These are phyloP conservation scores for Camponotus floridanus DNA, from an alignment of 1,140 invertebrate species.

Conservation along the genomic window DNA sequence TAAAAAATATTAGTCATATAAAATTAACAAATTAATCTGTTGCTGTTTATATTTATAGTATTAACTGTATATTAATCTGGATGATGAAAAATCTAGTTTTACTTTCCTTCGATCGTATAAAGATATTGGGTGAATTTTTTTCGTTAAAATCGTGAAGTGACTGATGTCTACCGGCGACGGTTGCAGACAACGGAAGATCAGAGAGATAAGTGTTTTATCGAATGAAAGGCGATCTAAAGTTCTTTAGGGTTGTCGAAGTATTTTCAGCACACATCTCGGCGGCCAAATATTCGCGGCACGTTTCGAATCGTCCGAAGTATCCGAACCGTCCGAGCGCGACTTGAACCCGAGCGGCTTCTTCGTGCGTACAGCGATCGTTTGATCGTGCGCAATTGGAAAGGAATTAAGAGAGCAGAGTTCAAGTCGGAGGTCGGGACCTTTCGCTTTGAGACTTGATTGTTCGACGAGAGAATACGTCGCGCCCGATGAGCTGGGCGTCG, in stretches of 20 bases:
- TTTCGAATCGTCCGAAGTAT: conserved; percentile 52
- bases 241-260: conserved; percentile 7
- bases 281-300: conserved; percentile 59
- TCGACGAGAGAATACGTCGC: conserved; percentile 48
- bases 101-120: background rate
- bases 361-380: conserved; percentile 56
- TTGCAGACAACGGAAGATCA: background rate
- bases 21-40: background rate
- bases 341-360: conserved; percentile 29
- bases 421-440: conserved; percentile 33
- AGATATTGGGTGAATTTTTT: conserved; percentile 1
- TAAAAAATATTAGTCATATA: background rate
- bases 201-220: conserved; percentile 46
- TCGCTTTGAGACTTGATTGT: conserved; percentile 49
- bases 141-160: background rate
- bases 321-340: conserved; percentile 40
- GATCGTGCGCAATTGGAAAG: conserved; percentile 54
- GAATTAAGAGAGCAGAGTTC: conserved; percentile 57
- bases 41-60: background rate
- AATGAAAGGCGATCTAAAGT: conserved; percentile 23
- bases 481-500: conserved; percentile 12
- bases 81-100: background rate
- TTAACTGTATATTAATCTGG: background rate
- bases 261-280: conserved; percentile 40
- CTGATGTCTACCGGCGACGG: background rate